phyloP scores from a whole-genome alignment of 2,113 vertebrate genomes.

The Podocnemis expansa region DNA sequence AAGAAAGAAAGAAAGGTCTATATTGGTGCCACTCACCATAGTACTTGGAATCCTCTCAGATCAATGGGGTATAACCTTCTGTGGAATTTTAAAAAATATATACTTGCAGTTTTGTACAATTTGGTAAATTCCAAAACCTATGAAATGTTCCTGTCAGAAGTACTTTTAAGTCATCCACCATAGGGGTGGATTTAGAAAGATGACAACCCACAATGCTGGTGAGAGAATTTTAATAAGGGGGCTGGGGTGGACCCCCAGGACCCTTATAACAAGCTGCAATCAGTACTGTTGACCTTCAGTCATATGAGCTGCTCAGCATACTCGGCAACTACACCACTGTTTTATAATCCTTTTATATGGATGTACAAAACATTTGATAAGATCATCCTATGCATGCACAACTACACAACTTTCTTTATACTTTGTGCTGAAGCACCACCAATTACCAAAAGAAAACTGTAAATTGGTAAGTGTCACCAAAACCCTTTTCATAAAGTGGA shows the following conservation, averaged over 20 bases:
- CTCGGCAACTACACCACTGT: background rate
- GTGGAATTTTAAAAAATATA: background rate
- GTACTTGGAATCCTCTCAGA: background rate
- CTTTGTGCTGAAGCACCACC: constrained; percentile 45
- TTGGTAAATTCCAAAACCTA: background rate
- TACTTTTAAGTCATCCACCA: background rate
- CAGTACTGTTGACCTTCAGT: background rate
- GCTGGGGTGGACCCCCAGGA: background rate
- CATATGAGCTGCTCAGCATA: background rate
- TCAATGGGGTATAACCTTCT: background rate
- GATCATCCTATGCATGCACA: background rate
- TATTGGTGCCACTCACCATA: background rate
- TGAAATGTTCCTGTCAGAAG: background rate
- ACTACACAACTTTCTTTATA: background rate
- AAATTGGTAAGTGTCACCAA: constrained; percentile 67
- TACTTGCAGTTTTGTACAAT: background rate
- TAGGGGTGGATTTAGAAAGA: background rate
- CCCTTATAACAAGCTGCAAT: background rate
- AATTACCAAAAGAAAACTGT: constrained; percentile 72
- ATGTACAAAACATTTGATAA: background rate
- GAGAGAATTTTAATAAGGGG: background rate
- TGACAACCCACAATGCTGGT: background rate
- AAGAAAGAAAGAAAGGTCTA: background rate
- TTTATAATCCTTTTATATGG: background rate
- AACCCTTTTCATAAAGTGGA: constrained; percentile 39